These are phyloP conservation scores for Chymomyza fuscimana DNA, from an alignment of 2,888 invertebrate genomes.

Conservation along the genomic window DNA sequence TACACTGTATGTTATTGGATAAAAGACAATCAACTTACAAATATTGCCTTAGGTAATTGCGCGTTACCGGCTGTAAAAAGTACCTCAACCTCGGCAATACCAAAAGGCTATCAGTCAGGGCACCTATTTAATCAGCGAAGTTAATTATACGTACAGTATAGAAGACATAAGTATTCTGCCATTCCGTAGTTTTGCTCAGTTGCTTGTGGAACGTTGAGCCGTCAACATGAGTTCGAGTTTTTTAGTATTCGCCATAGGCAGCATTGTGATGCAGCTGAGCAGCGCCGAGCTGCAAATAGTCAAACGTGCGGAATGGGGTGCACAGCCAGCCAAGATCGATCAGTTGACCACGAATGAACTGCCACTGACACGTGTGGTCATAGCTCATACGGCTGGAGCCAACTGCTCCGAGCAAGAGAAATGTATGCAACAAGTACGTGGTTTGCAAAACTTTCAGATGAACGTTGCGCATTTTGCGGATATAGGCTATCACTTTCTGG, in stretches of 20 bases:
- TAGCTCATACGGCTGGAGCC: conserved; percentile 84
- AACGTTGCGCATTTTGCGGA: conserved; percentile 83
- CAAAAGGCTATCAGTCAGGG: background rate
- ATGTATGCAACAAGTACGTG: conserved; percentile 82
- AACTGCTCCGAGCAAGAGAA: conserved; percentile 80
- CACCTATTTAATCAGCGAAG: conserved; percentile 44
- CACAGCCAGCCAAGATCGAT: conserved; percentile 81
- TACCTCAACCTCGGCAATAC: background rate
- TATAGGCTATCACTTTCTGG: conserved; percentile 88
- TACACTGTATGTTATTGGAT: background rate
- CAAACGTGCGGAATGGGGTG: conserved; percentile 84
- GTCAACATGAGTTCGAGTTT: conserved; percentile 13
- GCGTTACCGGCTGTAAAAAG: background rate
- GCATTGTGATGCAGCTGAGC: background rate
- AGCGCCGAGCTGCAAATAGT: conserved; percentile 78
- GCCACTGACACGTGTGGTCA: conserved; percentile 81
- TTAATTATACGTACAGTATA: background rate
- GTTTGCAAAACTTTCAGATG: conserved; percentile 85
- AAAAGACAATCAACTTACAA: background rate
- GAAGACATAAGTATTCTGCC: conserved; percentile 40
- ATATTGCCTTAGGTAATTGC: background rate
- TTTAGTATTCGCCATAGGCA: background rate
- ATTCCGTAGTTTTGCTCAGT: conserved; percentile 36
- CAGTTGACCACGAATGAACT: conserved; percentile 76
- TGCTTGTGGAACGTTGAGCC: conserved; percentile 14